phyloP scores from a whole-genome alignment of 2,797 vertebrate genomes.

The Tympanoctomys barrerae region DNA sequence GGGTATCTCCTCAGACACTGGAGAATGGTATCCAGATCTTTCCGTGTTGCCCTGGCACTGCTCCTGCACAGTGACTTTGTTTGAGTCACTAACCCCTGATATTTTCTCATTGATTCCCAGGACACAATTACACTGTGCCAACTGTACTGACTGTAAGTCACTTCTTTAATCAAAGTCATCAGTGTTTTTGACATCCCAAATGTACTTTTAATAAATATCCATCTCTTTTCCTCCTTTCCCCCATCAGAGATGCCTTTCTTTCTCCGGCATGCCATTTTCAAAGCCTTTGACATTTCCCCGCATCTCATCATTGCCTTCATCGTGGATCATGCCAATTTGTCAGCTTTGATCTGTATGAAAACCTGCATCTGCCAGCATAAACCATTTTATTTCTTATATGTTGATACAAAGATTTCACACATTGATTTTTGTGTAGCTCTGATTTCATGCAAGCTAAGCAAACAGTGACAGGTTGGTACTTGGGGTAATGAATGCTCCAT shows the following conservation, averaged over 20 bases:
- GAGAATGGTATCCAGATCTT: background rate
- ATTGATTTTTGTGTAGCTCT: conserved; percentile 80
- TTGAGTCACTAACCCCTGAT: background rate
- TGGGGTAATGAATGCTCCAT: conserved; percentile 76
- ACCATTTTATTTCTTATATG: conserved; percentile 76
- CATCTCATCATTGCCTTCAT: conserved; percentile 68
- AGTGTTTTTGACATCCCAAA: background rate
- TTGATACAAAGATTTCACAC: conserved; percentile 84
- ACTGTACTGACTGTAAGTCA: background rate
- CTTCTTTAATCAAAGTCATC: conserved; percentile 36
- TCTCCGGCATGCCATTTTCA: conserved; percentile 56
- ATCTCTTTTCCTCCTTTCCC: background rate
- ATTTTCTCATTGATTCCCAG: conserved; percentile 7
- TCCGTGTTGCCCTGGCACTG: background rate
- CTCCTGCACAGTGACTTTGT: background rate
- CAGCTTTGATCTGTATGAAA: conserved; percentile 80
- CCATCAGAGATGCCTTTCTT: background rate
- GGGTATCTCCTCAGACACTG: background rate
- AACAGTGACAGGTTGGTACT: conserved; percentile 80
- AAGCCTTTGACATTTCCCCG: conserved; percentile 75
- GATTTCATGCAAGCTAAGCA: conserved; percentile 84
- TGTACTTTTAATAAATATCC: background rate
- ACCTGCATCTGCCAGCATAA: conserved; percentile 73
- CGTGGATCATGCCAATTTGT: conserved; percentile 70
- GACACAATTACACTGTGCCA: background rate